phyloP scores from a whole-genome alignment of 2,888 invertebrate species.

The Protophormia terraenovae region DNA sequence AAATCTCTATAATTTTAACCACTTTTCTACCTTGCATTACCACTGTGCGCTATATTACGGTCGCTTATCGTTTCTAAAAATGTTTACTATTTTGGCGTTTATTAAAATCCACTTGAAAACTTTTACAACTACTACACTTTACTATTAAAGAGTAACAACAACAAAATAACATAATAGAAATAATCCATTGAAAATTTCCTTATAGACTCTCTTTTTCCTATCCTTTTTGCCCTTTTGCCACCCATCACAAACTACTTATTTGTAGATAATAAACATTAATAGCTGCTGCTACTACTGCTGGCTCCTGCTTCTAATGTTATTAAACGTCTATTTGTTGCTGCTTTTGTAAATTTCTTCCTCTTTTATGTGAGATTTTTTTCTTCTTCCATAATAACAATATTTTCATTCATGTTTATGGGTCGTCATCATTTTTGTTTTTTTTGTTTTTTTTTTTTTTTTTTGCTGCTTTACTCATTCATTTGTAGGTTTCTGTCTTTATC shows the following conservation, averaged over 20 bases:
- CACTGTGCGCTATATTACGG: slow-evolving; percentile 20
- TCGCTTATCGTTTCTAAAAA: neutral
- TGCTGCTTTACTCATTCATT: neutral
- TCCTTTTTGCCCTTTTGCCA: neutral
- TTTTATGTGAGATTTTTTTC: slow-evolving; percentile 3
- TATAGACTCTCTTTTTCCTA: slow-evolving; percentile 1
- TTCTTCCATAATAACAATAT: slow-evolving; percentile 5
- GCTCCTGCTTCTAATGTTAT: too few species aligned
- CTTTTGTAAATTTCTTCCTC: slow-evolving; percentile 13
- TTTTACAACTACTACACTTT: slow-evolving; percentile 46
- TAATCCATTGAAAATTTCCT: slow-evolving; percentile 21
- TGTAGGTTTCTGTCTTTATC: neutral
- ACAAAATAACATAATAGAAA: slow-evolving; percentile 2
- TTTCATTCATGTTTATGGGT: slow-evolving; percentile 44
- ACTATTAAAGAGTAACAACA: slow-evolving; percentile 38
- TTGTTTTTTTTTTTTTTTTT: neutral
- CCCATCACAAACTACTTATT: slow-evolving; percentile 13
- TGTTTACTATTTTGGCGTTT: slow-evolving; percentile 68
- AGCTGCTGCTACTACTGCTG: slow-evolving; percentile 35
- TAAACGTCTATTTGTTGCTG: too few species aligned
- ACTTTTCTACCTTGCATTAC: neutral
- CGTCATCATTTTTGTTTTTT: neutral
- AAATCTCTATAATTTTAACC: neutral
- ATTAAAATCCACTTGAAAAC: slow-evolving; percentile 70
- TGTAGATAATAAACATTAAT: slow-evolving; percentile 43